Percentiles rank a stretch among this genome's conserved stretches.
These are phyloP conservation scores for Nomada flava DNA, from an alignment of 2,888 invertebrate species.

Conservation along the genomic window DNA sequence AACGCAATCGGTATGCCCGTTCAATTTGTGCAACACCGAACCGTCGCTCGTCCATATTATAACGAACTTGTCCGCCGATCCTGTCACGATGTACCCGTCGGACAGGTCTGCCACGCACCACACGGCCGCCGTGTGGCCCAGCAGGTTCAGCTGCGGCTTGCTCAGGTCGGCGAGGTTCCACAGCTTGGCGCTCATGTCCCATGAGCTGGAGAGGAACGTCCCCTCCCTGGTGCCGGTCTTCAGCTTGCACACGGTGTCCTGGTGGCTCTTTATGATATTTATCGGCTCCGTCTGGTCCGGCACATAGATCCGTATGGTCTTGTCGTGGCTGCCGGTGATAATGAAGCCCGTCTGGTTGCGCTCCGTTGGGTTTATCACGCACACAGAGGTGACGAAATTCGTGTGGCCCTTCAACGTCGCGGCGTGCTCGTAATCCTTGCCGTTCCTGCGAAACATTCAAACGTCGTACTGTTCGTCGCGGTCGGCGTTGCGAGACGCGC, in stretches of 20 bases:
- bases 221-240: conserved; percentile 83
- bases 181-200: conserved; percentile 95
- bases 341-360: conserved; percentile 91
- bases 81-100: conserved; percentile 90
- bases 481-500: neutral
- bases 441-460: conserved; percentile 83
- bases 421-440: conserved; percentile 88
- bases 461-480: neutral
- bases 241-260: conserved; percentile 88
- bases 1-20: conserved; percentile 97
- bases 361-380: conserved; percentile 89
- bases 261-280: conserved; percentile 91
- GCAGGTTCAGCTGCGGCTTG: conserved; percentile 86
- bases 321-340: conserved; percentile 95
- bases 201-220: conserved; percentile 93
- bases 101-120: conserved; percentile 90
- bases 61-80: conserved; percentile 96
- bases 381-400: conserved; percentile 94
- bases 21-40: conserved; percentile 76
- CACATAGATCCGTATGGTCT: conserved; percentile 91
- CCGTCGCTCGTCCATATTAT: conserved; percentile 92
- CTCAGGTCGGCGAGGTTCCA: conserved; percentile 88
- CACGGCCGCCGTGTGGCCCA: conserved; percentile 93
- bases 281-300: conserved; percentile 89
- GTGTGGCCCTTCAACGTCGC: conserved; percentile 91